These are phyloP conservation scores for Ameiurus melas DNA, from an alignment of 2,113 vertebrate genomes.

Conservation along the genomic window DNA sequence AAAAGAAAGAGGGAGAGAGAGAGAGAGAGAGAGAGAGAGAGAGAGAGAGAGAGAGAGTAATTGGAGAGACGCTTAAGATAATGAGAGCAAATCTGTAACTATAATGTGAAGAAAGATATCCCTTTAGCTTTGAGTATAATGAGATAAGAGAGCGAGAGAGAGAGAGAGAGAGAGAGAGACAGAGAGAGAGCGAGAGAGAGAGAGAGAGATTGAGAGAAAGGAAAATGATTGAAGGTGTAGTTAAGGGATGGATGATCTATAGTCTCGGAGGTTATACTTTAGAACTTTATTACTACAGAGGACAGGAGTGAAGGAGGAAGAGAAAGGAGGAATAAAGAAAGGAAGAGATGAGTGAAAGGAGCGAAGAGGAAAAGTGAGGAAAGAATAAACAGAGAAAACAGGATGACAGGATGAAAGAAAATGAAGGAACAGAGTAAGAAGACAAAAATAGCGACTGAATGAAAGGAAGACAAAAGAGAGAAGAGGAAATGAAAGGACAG, in stretches of 20 bases:
- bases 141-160: constrained; percentile 21
- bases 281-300: constrained; percentile 64
- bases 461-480: neutral
- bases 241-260: constrained; percentile 67
- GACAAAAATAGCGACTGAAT: no score
- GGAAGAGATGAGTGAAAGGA: neutral
- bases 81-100: constrained; percentile 22
- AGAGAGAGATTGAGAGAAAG: neutral
- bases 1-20: constrained; percentile 39
- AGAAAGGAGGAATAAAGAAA: neutral
- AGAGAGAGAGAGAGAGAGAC: constrained; percentile 41
- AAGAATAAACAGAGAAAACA: neutral
- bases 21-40: constrained; percentile 56
- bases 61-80: constrained; percentile 30
- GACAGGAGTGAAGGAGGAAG: constrained; percentile 25
- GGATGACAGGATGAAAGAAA: neutral
- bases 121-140: constrained; percentile 41
- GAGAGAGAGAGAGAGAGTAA: constrained; percentile 48
- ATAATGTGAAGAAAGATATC: constrained; percentile 22
- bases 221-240: constrained; percentile 60
- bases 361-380: neutral
- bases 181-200: constrained; percentile 16
- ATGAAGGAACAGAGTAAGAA: neutral
- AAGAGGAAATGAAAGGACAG: neutral
- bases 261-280: constrained; percentile 72